Conservation (phyloP, 2,888 invertebrate genomes). For the Drosophila sordidapex region DNA sequence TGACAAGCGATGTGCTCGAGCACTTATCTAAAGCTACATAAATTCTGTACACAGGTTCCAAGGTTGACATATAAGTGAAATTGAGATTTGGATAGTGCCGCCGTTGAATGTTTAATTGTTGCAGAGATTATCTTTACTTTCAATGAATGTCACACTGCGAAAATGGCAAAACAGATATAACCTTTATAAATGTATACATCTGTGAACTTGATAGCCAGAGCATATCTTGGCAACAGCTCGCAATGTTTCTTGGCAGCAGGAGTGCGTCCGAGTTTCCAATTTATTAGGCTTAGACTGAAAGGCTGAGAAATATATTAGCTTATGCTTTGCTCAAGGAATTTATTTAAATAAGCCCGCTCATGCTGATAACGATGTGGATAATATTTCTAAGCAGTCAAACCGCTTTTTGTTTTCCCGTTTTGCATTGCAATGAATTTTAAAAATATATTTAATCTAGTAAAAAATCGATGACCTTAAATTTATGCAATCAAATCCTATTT, state of each 20-base stretch:
- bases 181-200: not conserved
- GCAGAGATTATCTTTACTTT: not conserved
- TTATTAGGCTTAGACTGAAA: not conserved
- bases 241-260: not conserved
- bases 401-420: fast-evolving
- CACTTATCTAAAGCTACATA: slow-evolving; percentile 25
- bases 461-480: not conserved
- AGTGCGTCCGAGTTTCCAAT: not conserved
- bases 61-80: slow-evolving; percentile 2
- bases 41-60: not conserved
- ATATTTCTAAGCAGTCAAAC: not conserved
- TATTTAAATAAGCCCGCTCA: not conserved
- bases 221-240: not conserved
- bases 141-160: not conserved
- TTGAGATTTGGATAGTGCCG: not conserved
- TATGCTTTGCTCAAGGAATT: not conserved
- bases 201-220: not conserved
- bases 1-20: slow-evolving; percentile 24
- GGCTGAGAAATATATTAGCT: not conserved
- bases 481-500: not conserved
- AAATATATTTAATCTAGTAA: not conserved
- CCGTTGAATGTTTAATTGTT: slow-evolving; percentile 6
- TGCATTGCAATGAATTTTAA: not conserved
- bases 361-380: not conserved
- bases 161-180: not conserved